Conservation (phyloP, 2,888 invertebrate species). For the Clivina fossor region DNA sequence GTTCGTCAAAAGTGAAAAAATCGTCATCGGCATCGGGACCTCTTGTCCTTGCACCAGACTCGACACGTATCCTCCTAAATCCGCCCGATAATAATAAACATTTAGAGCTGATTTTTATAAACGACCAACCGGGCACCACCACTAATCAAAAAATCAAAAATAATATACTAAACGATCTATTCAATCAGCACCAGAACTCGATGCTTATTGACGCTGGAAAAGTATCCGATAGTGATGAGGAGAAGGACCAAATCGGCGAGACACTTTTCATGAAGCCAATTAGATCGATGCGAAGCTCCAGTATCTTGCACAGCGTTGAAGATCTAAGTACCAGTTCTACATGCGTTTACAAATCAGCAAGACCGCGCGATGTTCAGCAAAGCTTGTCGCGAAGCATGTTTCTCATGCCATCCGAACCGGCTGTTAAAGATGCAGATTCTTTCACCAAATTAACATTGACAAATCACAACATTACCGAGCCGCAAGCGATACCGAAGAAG, state of each 20-base stretch:
- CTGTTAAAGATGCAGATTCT: slow-evolving; percentile 46
- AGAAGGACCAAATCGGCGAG: slow-evolving; percentile 60
- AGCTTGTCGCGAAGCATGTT: slow-evolving; percentile 53
- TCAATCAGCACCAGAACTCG: slow-evolving; percentile 47
- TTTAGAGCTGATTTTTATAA: slow-evolving; percentile 30
- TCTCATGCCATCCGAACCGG: slow-evolving; percentile 52
- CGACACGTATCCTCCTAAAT: slow-evolving; percentile 29
- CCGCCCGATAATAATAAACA: slow-evolving; percentile 33
- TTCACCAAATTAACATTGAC: no score
- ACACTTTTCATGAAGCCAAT: slow-evolving; percentile 58
- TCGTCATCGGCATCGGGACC: slow-evolving; percentile 45
- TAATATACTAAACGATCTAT: slow-evolving; percentile 51
- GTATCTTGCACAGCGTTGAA: slow-evolving; percentile 72
- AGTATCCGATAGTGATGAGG: slow-evolving; percentile 56
- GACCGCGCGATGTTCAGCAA: slow-evolving; percentile 44
- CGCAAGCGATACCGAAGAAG: slow-evolving; percentile 50
- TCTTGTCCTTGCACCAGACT: slow-evolving; percentile 22
- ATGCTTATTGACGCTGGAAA: slow-evolving; percentile 46
- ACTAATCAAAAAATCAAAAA: slow-evolving; percentile 40
- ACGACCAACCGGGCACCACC: slow-evolving; percentile 19
- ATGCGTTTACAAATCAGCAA: slow-evolving; percentile 70
- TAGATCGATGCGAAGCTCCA: slow-evolving; percentile 69
- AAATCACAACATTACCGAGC: slow-evolving; percentile 49
- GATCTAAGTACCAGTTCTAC: slow-evolving; percentile 75
- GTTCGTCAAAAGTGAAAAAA: slow-evolving; percentile 38